Evolutionary conservation across 1,140 invertebrate genomes (phyloP), one percentile per base, ranked within the genome.

Genomic region (Neodiprion pinetum): DNA sequence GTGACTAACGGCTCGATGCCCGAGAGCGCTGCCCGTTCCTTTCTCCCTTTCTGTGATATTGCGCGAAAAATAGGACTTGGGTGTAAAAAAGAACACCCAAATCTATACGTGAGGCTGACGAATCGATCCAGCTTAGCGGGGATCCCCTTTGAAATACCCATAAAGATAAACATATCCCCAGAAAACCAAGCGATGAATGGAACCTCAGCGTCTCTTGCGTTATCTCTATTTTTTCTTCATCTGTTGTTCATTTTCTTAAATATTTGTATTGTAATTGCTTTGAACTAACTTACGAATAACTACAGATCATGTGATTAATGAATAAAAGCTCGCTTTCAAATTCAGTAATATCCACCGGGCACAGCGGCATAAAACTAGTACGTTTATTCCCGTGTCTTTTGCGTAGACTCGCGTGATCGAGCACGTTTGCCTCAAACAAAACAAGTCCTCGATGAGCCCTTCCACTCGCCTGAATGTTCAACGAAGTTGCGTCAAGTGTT

Each of bases 1-100:
- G 53, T 17, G 53, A 61, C 53, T 61, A 61, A 61, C 53, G 53
- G 8, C n/a, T 61, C n/a, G 53, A 61, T 61, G 53, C 53, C 53
- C 53, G 53, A 61, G n/a, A 61, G 53, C 53, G 5, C 4, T 12
- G 53, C 53, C n/a, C 9, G 53, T 61, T 17, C n/a, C n/a, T 5
- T 61, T 17, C 53, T 61, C n/a, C 53, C 0, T 14, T 40, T 40
- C 28, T 40, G 28, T 61, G 9, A 61, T 61, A 61, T 61, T 61
- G 53, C 9, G 53, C 53, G 53, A 61, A 61, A 61, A 17, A 61
- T 61, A 17, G 53, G 9, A 61, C n/a, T 61, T 61, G n/a, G 53
- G 53, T 61, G 8, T 40, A 40, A 40, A 17, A 17, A 61, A 61
- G 17, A 21, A 21, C 17, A 61, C 53, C 53, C 53, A 40, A 40